Base-by-base conservation (phyloP, 2,888 invertebrate species). In the Laothoe populi region DNA sequence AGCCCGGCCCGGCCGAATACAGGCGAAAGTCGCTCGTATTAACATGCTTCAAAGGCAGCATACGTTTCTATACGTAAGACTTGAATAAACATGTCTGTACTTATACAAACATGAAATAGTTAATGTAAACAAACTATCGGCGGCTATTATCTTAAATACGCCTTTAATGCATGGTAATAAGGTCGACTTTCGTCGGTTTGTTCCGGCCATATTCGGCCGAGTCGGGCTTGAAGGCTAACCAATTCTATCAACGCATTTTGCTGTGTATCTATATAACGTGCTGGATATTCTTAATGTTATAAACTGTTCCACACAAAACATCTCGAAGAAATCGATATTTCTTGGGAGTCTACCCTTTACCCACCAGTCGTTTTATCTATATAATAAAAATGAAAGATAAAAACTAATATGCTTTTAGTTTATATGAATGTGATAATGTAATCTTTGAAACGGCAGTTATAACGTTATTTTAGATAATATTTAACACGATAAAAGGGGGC, bases 331-430 rank as follows among this genome's bases (percentile, higher is more conserved):
- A 21, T 53, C 19, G 35, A 53, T 35, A 16, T 35, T 49, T 48
- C n/a, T 24, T 26, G 48, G 31, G 11, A 19, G 31, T 31, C 19
- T 31, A 2, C n/a, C 4, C 2, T 53, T 31, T 53, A 19, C 53
- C 53, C 53, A 53, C 53, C 53, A 53, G 19, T 35, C 31, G 31
- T 53, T 53, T 26, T 35, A 35, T 53, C 31, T 31, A 10, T 31
- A 53, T 8, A 53, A 35, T 71, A 74, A 71, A 66, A 72, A 63
- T 65, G 35, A n/a, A n/a, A n/a, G n/a, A n/a, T n/a, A n/a, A n/a
- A n/a, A n/a, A n/a, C 64, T 68, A 67, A 64, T 66, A 60, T 63
- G 59, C 67, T 62, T 63, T 45, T 69, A 68, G 65, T 69, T 65
- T 35, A 35, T 53, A 35, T 31, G 16, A 53, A 53, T 53, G 53